Percentiles rank a stretch among this genome's conserved stretches.
Evolutionary conservation across 2,888 invertebrate species (phyloP).

Genomic region (Standfussiana lucernea): DNA sequence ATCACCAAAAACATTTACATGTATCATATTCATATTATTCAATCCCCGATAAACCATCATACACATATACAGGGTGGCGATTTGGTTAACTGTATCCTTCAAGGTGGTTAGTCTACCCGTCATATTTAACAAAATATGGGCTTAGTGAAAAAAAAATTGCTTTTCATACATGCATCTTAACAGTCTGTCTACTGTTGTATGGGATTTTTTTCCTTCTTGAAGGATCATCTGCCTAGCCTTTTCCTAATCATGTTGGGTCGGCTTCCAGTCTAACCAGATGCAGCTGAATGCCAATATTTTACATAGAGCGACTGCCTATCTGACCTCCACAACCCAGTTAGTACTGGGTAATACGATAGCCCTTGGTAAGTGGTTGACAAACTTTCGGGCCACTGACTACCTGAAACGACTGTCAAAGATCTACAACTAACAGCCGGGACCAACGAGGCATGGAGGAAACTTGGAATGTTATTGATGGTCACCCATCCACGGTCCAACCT

Average conservation of each 20-base stretch:
- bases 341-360: background rate
- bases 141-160: background rate
- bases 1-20: background rate
- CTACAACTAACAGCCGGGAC: background rate
- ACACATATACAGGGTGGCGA: background rate
- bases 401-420: background rate
- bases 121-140: background rate
- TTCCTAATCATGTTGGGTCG: background rate
- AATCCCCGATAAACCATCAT: conserved; percentile 5
- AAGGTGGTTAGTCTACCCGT: background rate
- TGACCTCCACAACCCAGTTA: background rate
- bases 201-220: background rate
- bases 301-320: background rate
- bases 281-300: background rate
- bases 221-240: background rate
- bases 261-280: background rate
- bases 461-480: background rate
- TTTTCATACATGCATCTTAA: background rate
- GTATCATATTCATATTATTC: background rate
- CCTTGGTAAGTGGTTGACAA: background rate
- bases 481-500: background rate
- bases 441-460: background rate
- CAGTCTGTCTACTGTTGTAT: too few relatives aligned
- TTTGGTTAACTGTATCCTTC: background rate
- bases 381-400: background rate